Conservation (phyloP, 2,797 vertebrate genomes). For the Tenualosa ilisha region DNA sequence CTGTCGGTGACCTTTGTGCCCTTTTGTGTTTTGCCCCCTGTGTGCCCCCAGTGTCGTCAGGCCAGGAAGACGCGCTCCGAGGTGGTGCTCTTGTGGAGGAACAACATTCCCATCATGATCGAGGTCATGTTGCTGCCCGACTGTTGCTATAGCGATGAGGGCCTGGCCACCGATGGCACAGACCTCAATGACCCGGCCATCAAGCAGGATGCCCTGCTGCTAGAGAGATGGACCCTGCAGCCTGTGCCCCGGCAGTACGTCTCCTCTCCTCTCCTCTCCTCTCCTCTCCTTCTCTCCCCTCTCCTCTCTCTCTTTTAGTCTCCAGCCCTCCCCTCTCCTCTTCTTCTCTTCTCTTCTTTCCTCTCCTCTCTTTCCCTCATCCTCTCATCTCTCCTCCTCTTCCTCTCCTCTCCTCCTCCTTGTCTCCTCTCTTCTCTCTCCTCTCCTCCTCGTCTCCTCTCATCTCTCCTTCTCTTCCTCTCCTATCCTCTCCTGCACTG, state of each 20-base stretch:
- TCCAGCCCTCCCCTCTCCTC: constrained; percentile 12
- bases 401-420: not conserved
- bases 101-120: constrained; percentile 97
- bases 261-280: not conserved
- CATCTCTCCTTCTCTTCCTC: too few relatives aligned
- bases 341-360: too few relatives aligned
- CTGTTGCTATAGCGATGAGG: constrained; percentile 98
- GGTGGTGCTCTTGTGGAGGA: constrained; percentile 92
- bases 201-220: constrained; percentile 92
- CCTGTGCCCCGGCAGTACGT: constrained; percentile 95
- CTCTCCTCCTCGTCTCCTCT: too few relatives aligned
- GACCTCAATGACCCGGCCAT: constrained; percentile 92
- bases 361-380: too few relatives aligned
- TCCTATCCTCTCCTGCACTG: not conserved
- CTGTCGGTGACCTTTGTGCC: not conserved
- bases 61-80: constrained; percentile 92
- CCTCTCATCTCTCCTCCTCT: not conserved
- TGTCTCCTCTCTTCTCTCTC: too few relatives aligned
- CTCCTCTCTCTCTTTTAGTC: too few relatives aligned
- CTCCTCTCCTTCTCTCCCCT: not conserved
- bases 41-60: constrained; percentile 85
- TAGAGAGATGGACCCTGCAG: constrained; percentile 97
- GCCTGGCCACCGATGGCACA: constrained; percentile 85
- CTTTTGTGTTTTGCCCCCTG: not conserved
- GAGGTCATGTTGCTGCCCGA: constrained; percentile 98